A percentile compares a stretch with the other conserved stretches of the same genome.
Conservation (phyloP, 2,113 vertebrate species). For the Platanista minor region DNA sequence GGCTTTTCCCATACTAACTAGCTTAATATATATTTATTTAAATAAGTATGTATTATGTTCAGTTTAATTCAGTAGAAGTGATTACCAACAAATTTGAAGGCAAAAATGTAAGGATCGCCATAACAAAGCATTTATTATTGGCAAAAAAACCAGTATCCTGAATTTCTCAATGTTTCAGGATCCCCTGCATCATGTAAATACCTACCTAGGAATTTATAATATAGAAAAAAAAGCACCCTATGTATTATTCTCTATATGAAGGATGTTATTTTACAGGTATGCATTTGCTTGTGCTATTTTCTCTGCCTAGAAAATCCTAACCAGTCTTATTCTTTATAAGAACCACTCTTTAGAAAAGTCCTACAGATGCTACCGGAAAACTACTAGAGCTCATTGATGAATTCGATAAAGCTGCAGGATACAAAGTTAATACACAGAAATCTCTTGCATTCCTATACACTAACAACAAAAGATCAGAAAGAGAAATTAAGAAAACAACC, state of each 20-base stretch:
- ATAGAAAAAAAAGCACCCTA: not conserved
- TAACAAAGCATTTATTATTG: not conserved
- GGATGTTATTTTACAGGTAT: not conserved
- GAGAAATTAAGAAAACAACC: no score
- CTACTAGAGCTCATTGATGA: no score
- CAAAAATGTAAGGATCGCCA: not conserved
- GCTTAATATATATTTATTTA: not conserved
- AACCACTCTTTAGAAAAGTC: no score
- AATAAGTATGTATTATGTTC: not conserved
- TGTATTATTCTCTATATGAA: not conserved
- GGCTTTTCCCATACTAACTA: not conserved
- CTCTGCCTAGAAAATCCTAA: not conserved
- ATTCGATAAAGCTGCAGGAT: no score
- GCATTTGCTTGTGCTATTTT: not conserved
- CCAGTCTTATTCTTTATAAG: not conserved
- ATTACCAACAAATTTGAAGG: not conserved
- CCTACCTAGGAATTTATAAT: not conserved
- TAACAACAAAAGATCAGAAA: no score
- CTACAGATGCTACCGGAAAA: no score
- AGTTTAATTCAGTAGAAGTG: not conserved
- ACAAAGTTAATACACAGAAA: no score
- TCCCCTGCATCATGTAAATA: not conserved
- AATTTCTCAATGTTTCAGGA: not conserved
- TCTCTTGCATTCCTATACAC: no score
- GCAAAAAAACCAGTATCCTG: not conserved